phyloP scores from a whole-genome alignment of 2,888 invertebrate genomes.

The Drosophila pseudotakahashii region DNA sequence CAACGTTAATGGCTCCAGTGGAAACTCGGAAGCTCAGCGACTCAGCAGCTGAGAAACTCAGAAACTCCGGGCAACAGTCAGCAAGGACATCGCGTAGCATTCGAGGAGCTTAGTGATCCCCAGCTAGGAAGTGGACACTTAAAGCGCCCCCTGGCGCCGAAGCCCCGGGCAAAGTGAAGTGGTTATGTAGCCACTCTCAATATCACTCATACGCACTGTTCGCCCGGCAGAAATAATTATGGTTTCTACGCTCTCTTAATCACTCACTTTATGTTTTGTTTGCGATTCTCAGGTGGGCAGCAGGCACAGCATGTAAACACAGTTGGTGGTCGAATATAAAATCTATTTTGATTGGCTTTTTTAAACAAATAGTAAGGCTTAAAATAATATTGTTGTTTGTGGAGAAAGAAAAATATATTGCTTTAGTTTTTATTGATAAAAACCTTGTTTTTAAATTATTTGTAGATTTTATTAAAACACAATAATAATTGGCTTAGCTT shows the following conservation, averaged over 20 bases:
- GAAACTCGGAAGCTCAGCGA: neutral
- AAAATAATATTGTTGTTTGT: neutral
- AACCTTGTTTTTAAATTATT: no score
- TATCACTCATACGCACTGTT: constrained; percentile 15
- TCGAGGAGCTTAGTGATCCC: constrained; percentile 44
- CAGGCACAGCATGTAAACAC: neutral
- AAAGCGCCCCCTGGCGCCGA: constrained; percentile 10
- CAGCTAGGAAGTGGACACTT: constrained; percentile 40
- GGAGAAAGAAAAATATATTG: no score
- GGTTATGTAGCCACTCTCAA: neutral
- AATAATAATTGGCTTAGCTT: no score
- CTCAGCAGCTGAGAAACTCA: neutral
- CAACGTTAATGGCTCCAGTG: constrained; percentile 39
- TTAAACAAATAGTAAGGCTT: neutral
- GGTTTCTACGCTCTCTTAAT: neutral
- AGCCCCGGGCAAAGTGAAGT: neutral
- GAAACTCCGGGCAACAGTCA: constrained; percentile 32
- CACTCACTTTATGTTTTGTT: neutral
- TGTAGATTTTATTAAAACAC: no score
- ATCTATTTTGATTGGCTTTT: neutral
- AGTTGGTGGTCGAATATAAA: neutral
- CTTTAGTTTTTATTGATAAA: no score
- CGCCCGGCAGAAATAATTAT: neutral
- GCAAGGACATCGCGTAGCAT: constrained; percentile 21
- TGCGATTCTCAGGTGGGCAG: neutral